Evolutionary conservation across 1,140 invertebrate species (phyloP).

Genomic region (Trichonephila clavipes): DNA sequence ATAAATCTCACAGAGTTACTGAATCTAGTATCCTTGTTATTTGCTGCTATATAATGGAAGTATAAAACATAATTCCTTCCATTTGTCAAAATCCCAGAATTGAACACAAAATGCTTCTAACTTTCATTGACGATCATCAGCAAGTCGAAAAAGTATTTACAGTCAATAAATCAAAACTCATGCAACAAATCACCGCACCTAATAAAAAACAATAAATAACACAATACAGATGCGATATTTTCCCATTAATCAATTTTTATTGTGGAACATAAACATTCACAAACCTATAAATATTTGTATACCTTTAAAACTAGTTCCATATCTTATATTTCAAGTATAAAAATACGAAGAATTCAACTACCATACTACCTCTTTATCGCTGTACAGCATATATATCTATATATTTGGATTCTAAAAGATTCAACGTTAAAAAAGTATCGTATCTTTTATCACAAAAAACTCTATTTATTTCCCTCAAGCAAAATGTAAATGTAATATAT

Average conservation of each 20-base stretch:
- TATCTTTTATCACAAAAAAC: slow-evolving; percentile 10
- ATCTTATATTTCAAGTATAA: background rate
- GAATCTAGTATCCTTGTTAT: too few relatives aligned
- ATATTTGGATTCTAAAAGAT: slow-evolving; percentile 4
- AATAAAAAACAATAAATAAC: background rate
- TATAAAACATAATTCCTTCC: too few relatives aligned
- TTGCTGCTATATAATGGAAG: too few relatives aligned
- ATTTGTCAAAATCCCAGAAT: too few relatives aligned
- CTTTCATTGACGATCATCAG: too few relatives aligned
- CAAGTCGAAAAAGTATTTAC: too few relatives aligned
- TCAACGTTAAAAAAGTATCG: background rate
- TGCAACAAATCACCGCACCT: background rate
- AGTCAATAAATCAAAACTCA: background rate
- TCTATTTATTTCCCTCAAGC: slow-evolving; percentile 7
- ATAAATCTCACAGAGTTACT: too few relatives aligned
- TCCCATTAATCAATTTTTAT: slow-evolving; percentile 1
- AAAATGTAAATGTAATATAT: slow-evolving; percentile 11
- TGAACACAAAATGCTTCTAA: too few relatives aligned
- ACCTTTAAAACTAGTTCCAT: background rate
- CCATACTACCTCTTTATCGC: slow-evolving; percentile 7
- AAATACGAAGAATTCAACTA: background rate
- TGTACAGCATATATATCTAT: background rate
- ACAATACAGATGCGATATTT: background rate
- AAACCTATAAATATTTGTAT: slow-evolving; percentile 11
- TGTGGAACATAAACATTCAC: background rate